A percentile compares a stretch with the other conserved stretches of the same genome.
Conservation (phyloP, 2,113 vertebrate genomes). For the Axis porcinus region DNA sequence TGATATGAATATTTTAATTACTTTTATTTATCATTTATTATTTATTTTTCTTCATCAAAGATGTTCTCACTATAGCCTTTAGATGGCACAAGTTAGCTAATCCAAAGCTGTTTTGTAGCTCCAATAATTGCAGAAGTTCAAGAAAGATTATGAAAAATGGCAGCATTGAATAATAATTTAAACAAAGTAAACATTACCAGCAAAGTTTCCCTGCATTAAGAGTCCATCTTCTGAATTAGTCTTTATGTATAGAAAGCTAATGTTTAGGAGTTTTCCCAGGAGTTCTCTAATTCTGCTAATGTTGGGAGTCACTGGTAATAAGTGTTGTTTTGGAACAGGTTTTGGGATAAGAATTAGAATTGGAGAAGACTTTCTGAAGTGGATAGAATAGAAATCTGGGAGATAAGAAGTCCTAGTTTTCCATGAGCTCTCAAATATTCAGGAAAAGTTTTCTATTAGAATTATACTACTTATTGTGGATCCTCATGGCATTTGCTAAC, state of each 20-base stretch:
- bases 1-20: neutral
- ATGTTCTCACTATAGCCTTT: slow-evolving; percentile 59
- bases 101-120: neutral
- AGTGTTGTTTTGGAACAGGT: neutral
- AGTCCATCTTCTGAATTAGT: neutral
- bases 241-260: neutral
- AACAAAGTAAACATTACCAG: slow-evolving; percentile 9
- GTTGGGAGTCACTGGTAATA: neutral
- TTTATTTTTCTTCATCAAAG: neutral
- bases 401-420: neutral
- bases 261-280: neutral
- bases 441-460: neutral
- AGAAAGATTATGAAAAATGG: slow-evolving; percentile 35
- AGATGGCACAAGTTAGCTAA: slow-evolving; percentile 71
- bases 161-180: slow-evolving; percentile 30
- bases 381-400: neutral
- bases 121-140: neutral
- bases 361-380: neutral
- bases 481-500: neutral
- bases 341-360: slow-evolving; percentile 12
- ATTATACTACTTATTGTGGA: neutral
- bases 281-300: neutral
- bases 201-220: neutral
- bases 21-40: neutral
- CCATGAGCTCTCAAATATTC: neutral